Evolutionary conservation across 2,888 invertebrate species (phyloP).

Genomic region (Brenthis ino): DNA sequence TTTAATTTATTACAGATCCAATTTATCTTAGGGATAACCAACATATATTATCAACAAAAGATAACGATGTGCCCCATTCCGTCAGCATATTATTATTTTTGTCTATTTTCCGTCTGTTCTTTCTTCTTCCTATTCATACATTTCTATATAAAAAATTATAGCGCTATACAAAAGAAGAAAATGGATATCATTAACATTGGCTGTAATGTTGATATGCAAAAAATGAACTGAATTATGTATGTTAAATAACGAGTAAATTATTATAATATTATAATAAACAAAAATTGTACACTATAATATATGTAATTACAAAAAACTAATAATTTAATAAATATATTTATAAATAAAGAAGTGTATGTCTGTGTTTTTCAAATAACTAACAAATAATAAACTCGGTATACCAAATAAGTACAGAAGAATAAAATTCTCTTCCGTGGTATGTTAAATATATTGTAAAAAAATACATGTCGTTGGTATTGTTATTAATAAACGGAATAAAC

Average conservation of each 20-base stretch:
- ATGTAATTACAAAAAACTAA: too few species aligned
- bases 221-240: conserved; percentile 8
- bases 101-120: conserved; percentile 78
- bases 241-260: background rate
- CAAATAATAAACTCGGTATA: too few species aligned
- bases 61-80: conserved; percentile 72
- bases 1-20: conserved; percentile 56
- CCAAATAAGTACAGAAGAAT: too few species aligned
- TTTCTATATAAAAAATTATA: conserved; percentile 80
- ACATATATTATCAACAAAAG: conserved; percentile 71
- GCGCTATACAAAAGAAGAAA: conserved; percentile 31
- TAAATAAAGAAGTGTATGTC: too few species aligned
- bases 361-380: too few species aligned
- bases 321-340: too few species aligned
- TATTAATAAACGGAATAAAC: too few species aligned
- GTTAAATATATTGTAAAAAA: too few species aligned
- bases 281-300: too few species aligned
- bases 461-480: too few species aligned
- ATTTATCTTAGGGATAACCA: conserved; percentile 62
- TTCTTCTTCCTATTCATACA: conserved; percentile 85
- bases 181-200: background rate
- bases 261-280: background rate
- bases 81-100: conserved; percentile 79
- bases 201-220: conserved; percentile 10
- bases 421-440: too few species aligned